A percentile compares a stretch with the other conserved stretches of the same genome.
phyloP scores from a whole-genome alignment of 1,140 invertebrate genomes.

The Maconellicoccus hirsutus region DNA sequence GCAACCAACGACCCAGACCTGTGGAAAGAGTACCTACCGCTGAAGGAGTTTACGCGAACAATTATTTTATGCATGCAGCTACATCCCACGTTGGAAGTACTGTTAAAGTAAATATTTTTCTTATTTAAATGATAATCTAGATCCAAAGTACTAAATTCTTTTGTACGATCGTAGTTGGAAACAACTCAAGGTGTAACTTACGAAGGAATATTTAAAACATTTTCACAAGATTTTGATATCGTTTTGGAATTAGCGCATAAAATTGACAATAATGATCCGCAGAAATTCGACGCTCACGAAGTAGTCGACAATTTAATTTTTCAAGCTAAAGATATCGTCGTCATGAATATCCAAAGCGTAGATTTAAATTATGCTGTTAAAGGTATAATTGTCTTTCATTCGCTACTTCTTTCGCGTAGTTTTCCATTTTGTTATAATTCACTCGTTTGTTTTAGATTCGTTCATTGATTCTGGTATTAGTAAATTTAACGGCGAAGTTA shows the following conservation, averaged over 20 bases:
- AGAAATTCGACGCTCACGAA: constrained; percentile 44
- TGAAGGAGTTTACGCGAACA: constrained; percentile 77
- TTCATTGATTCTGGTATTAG: constrained; percentile 73
- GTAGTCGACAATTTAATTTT: constrained; percentile 76
- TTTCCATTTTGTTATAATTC: neutral
- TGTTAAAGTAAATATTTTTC: constrained; percentile 45
- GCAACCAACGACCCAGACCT: neutral
- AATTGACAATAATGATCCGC: constrained; percentile 52
- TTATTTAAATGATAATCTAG: neutral
- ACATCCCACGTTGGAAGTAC: constrained; percentile 68
- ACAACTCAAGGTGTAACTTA: constrained; percentile 39
- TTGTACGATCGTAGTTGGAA: neutral
- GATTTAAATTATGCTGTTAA: constrained; percentile 78
- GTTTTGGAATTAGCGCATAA: constrained; percentile 72
- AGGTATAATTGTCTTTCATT: constrained; percentile 36
- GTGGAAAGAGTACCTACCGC: constrained; percentile 32
- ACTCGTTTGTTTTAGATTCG: constrained; percentile 38
- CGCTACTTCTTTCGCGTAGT: neutral
- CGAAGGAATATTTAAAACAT: constrained; percentile 77
- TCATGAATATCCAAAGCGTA: constrained; percentile 62
- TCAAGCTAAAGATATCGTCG: constrained; percentile 66
- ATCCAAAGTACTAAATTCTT: neutral
- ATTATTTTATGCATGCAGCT: constrained; percentile 72
- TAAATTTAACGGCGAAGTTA: constrained; percentile 45
- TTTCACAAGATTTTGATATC: constrained; percentile 69